Percentiles rank a stretch among this genome's conserved stretches.
Evolutionary conservation across 2,888 invertebrate genomes (phyloP).

Genomic region (Cordilura impudica): DNA sequence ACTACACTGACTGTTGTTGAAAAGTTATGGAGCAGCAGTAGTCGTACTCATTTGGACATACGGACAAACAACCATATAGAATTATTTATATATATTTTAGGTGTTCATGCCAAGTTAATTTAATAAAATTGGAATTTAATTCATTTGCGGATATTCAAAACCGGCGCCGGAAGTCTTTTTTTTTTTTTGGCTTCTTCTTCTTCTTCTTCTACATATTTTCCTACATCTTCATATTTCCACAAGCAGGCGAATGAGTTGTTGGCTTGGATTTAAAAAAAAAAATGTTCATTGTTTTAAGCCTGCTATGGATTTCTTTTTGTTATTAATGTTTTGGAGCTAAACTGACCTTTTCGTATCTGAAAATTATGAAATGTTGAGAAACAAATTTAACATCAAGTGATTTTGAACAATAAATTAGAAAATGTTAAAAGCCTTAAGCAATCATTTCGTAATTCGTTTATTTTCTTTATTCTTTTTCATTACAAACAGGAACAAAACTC

Average conservation of each 20-base stretch:
- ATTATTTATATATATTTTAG: conserved; percentile 69
- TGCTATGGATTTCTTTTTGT: conserved; percentile 33
- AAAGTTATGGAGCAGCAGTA: not conserved
- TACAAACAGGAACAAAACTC: not conserved
- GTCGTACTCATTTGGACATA: not conserved
- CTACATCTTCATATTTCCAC: conserved; percentile 12
- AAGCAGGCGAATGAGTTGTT: conserved; percentile 30
- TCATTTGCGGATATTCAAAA: conserved; percentile 72
- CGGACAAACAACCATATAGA: not conserved
- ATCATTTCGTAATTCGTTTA: conserved; percentile 36
- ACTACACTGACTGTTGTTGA: not conserved
- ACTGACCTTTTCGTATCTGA: conserved; percentile 50
- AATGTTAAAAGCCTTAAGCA: conserved; percentile 41
- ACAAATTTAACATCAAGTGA: conserved; percentile 51
- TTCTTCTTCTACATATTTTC: conserved; percentile 48
- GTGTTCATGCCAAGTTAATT: conserved; percentile 76
- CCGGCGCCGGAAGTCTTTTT: conserved; percentile 63
- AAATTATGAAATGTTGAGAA: conserved; percentile 26
- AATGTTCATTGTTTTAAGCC: conserved; percentile 34
- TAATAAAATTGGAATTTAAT: conserved; percentile 76
- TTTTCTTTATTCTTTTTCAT: conserved; percentile 25
- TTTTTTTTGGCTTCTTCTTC: conserved; percentile 46
- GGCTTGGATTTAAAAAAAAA: not conserved
- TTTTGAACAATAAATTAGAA: conserved; percentile 54
- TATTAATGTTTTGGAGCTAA: too few relatives aligned